Evolutionary conservation across 2,888 invertebrate species (phyloP).

Genomic region (Sepiola atlantica): DNA sequence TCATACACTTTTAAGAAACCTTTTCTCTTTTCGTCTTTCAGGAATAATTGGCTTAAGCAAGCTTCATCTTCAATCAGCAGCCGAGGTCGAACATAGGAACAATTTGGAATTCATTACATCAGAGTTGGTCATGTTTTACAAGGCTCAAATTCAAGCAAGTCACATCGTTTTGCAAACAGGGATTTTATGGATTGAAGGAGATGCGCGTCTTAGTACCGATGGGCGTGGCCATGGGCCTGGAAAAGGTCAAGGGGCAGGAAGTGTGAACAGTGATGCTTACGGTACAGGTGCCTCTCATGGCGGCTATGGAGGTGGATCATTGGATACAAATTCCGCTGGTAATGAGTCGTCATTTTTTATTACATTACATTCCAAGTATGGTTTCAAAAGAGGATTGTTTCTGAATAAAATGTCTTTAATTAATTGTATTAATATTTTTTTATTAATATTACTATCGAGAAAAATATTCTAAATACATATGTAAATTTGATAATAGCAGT

Average conservation of each 20-base stretch:
- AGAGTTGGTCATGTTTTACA: conserved; percentile 59
- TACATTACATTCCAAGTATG: too few species aligned
- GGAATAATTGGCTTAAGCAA: conserved; percentile 57
- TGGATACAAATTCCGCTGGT: conserved; percentile 5
- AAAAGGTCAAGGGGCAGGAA: conserved; percentile 50
- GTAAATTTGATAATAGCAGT: too few species aligned
- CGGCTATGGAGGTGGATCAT: conserved; percentile 61
- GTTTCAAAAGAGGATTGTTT: too few species aligned
- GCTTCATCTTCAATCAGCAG: conserved; percentile 57
- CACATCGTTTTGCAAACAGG: conserved; percentile 56
- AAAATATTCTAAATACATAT: too few species aligned
- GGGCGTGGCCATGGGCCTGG: conserved; percentile 49
- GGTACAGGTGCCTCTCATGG: conserved; percentile 63
- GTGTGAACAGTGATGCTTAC: conserved; percentile 48
- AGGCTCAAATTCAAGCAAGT: conserved; percentile 56
- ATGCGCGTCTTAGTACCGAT: conserved; percentile 52
- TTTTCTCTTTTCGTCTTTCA: conserved; percentile 49
- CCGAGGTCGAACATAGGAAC: conserved; percentile 54
- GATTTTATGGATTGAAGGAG: conserved; percentile 58
- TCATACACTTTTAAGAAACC: neutral
- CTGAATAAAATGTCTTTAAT: too few species aligned
- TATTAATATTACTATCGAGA: too few species aligned
- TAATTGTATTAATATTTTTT: too few species aligned
- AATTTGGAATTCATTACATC: conserved; percentile 56
- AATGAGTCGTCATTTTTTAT: too few species aligned